Conservation (phyloP, 2,797 vertebrate genomes). For the Sebastes wilsoni region DNA sequence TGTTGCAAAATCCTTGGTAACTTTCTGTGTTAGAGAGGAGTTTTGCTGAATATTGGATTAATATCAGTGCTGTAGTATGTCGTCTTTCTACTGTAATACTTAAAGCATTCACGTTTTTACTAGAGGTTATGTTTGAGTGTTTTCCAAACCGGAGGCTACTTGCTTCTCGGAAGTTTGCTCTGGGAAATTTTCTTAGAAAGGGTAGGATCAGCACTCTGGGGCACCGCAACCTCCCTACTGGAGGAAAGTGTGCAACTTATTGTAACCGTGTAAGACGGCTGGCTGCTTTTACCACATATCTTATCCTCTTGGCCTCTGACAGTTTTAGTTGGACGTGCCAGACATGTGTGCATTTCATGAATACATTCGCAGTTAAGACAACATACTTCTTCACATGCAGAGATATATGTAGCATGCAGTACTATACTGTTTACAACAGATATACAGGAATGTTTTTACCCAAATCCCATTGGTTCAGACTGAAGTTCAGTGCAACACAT, state of each 20-base stretch:
- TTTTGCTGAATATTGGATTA: background rate
- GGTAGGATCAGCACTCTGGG: background rate
- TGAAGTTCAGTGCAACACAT: background rate
- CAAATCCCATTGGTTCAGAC: background rate
- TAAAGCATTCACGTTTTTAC: background rate
- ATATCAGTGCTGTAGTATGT: background rate
- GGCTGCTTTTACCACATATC: background rate
- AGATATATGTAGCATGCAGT: background rate
- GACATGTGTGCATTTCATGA: background rate
- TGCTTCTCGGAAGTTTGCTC: conserved; percentile 49
- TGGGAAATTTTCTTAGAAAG: conserved; percentile 47
- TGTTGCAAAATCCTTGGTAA: conserved; percentile 36
- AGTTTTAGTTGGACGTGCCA: conserved; percentile 1
- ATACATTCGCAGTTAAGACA: background rate
- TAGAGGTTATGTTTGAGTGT: background rate
- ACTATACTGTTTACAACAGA: background rate
- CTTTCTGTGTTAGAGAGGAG: background rate
- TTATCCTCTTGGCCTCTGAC: conserved; percentile 5
- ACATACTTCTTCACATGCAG: background rate
- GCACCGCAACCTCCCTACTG: conserved; percentile 36
- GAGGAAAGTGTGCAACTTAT: conserved; percentile 41
- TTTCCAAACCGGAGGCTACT: background rate
- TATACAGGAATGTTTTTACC: conserved; percentile 10
- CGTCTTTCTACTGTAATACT: background rate
- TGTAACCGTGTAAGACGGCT: conserved; percentile 43